These are phyloP conservation scores for Cryptocheilus praepositus DNA, from an alignment of 2,888 invertebrate genomes.

Conservation along the genomic window DNA sequence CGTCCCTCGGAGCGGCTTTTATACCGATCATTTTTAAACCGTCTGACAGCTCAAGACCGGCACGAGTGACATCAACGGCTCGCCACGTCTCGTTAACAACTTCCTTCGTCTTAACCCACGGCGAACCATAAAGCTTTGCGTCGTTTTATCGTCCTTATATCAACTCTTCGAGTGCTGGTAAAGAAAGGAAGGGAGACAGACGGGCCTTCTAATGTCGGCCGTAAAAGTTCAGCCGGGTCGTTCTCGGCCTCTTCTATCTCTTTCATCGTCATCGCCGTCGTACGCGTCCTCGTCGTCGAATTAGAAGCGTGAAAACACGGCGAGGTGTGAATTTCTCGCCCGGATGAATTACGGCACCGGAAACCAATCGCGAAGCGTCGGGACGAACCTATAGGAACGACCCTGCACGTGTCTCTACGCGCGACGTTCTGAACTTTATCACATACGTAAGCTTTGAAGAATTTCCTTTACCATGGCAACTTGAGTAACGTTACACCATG, in stretches of 20 bases:
- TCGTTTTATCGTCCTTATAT: slow-evolving; percentile 60
- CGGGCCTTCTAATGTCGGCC: slow-evolving; percentile 49
- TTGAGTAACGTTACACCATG: too few species aligned
- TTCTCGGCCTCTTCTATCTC: slow-evolving; percentile 19
- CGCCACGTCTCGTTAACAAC: slow-evolving; percentile 51
- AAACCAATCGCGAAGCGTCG: slow-evolving; percentile 6
- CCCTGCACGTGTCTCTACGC: too few species aligned
- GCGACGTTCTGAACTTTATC: too few species aligned
- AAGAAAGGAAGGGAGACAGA: slow-evolving; percentile 43
- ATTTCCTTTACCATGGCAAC: too few species aligned
- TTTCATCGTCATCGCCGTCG: slow-evolving; percentile 13
- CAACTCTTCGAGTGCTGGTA: slow-evolving; percentile 47
- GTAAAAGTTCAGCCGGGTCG: slow-evolving; percentile 53
- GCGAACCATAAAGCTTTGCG: slow-evolving; percentile 53
- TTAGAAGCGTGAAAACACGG: slow-evolving; percentile 6
- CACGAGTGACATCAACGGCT: slow-evolving; percentile 31
- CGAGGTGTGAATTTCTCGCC: slow-evolving; percentile 7
- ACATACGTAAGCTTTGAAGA: too few species aligned
- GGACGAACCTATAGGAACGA: neutral
- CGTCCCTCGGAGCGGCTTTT: slow-evolving; percentile 7
- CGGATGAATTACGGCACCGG: slow-evolving; percentile 4
- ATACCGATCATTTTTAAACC: slow-evolving; percentile 32
- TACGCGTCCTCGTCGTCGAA: slow-evolving; percentile 15
- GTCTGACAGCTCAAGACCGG: slow-evolving; percentile 1
- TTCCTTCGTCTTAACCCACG: slow-evolving; percentile 57